phyloP scores from a whole-genome alignment of 2,888 invertebrate species.

The Graphium colonna region DNA sequence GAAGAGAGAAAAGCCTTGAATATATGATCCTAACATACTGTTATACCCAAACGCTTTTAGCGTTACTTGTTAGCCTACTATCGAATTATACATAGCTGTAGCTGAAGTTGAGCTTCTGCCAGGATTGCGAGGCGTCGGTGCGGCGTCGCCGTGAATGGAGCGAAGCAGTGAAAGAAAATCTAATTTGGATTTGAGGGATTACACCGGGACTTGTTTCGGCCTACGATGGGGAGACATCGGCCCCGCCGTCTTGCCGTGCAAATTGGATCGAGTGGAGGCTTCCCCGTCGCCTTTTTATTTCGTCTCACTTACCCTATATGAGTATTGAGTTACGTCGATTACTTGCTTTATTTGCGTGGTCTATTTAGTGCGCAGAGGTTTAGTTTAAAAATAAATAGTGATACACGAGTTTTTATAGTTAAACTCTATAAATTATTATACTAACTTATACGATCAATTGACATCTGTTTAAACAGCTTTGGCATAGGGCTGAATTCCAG shows the following conservation, averaged over 20 bases:
- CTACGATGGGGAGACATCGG: constrained; percentile 57
- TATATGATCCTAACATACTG: neutral
- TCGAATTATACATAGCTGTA: constrained; percentile 43
- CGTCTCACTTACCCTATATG: constrained; percentile 1
- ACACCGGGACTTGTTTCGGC: constrained; percentile 74
- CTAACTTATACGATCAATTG: too few relatives aligned
- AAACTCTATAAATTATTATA: too few relatives aligned
- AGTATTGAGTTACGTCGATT: too few relatives aligned
- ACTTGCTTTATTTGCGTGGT: too few relatives aligned
- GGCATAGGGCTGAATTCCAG: too few relatives aligned
- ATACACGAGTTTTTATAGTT: too few relatives aligned
- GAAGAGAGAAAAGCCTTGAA: neutral
- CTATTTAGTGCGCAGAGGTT: too few relatives aligned
- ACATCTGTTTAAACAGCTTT: too few relatives aligned
- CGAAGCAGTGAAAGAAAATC: constrained; percentile 75
- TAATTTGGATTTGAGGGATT: constrained; percentile 79
- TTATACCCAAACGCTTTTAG: neutral
- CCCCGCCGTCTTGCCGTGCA: constrained; percentile 50
- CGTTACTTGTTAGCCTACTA: constrained; percentile 32
- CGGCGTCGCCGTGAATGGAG: constrained; percentile 58
- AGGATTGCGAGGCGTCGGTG: constrained; percentile 40
- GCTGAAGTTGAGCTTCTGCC: constrained; percentile 45
- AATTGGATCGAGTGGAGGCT: constrained; percentile 62
- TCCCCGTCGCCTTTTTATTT: constrained; percentile 43
- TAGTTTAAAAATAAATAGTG: too few relatives aligned